A percentile compares a stretch with the other conserved stretches of the same genome.
These are phyloP conservation scores for Galeopterus variegatus DNA, from an alignment of 2,113 vertebrate genomes.

Conservation along the genomic window DNA sequence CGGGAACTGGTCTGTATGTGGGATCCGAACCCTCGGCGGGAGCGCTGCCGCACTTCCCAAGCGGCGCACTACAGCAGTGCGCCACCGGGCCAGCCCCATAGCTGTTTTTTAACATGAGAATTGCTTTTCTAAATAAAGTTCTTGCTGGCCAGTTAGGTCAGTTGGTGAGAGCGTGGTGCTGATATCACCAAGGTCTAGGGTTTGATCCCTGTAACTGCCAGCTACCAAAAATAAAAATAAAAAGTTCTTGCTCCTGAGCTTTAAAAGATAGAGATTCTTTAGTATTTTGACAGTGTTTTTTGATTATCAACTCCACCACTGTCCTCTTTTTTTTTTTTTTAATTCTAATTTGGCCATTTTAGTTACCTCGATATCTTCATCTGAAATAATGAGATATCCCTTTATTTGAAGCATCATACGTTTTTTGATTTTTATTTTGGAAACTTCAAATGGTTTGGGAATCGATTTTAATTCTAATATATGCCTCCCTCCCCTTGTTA, in stretches of 20 bases:
- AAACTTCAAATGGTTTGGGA: neutral
- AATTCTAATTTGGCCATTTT: neutral
- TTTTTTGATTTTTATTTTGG: slow-evolving; percentile 7
- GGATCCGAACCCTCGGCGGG: too few species aligned
- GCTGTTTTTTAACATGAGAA: neutral
- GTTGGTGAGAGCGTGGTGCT: too few species aligned
- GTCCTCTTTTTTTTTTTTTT: slow-evolving; percentile 48
- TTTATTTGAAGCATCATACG: neutral
- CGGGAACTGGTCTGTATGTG: too few species aligned
- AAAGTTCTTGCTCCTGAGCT: neutral
- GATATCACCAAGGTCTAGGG: too few species aligned
- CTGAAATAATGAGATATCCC: neutral
- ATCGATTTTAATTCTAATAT: slow-evolving; percentile 12
- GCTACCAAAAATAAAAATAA: too few species aligned
- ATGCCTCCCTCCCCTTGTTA: neutral
- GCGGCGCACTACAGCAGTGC: too few species aligned
- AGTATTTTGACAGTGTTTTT: neutral
- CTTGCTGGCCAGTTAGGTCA: too few species aligned
- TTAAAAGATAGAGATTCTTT: neutral
- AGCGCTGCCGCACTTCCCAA: too few species aligned
- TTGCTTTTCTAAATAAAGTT: neutral
- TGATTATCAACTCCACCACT: neutral
- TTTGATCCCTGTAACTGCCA: too few species aligned
- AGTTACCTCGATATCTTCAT: neutral
- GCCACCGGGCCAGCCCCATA: too few species aligned